Base-by-base conservation (phyloP, 2,113 vertebrate genomes). In the Desmodus rotundus region DNA sequence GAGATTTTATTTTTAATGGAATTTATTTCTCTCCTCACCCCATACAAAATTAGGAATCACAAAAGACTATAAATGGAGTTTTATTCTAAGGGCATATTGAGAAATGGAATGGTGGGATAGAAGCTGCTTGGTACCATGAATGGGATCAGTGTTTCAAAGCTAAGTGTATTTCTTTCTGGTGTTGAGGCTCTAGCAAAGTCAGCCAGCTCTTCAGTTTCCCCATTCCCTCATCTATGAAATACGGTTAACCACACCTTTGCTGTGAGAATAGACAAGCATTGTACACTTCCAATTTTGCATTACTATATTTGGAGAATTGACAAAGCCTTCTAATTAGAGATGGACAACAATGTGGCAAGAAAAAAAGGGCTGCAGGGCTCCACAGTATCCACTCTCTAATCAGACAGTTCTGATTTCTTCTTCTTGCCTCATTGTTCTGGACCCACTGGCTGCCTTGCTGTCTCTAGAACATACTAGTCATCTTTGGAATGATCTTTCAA, bases 1-100 rank as follows among this genome's bases (percentile, higher is more conserved):
- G n/a, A 31, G 14, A 5, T 77, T 87, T 93, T 92, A 65, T 80
- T 82, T 95, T 95, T 67, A 93, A 81, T 24, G 5, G 3, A n/a
- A 78, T 82, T 36, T 70, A 24, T 74, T n/a, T 58, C 5, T 63
- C 4, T 63, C 38, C 38, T 58, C 3, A 31, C 11, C 38, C 56
- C 26, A 33, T 83, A 83, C 13, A 82, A 83, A 84, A 43, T 68
- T 84, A 73, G 41, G 47, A 68, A 91, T 73, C 36, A 61, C 11
- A 33, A 28, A 87, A 70, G 43, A 41, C 26, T 78, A 20, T 87
- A 89, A 45, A 63, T 83, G 33, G 41, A 89, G 24, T 4, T 94
- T 68, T 50, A 72, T 91, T 81, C n/a, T 17, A 22, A 85, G 45
- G 38, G 10, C 43, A 56, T 47, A 38, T 11, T 88, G 81, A 82